Evolutionary conservation across 1,140 invertebrate genomes (phyloP), one percentile per base, ranked within the genome.

Genomic region (Cyphomyrmex costatus): DNA sequence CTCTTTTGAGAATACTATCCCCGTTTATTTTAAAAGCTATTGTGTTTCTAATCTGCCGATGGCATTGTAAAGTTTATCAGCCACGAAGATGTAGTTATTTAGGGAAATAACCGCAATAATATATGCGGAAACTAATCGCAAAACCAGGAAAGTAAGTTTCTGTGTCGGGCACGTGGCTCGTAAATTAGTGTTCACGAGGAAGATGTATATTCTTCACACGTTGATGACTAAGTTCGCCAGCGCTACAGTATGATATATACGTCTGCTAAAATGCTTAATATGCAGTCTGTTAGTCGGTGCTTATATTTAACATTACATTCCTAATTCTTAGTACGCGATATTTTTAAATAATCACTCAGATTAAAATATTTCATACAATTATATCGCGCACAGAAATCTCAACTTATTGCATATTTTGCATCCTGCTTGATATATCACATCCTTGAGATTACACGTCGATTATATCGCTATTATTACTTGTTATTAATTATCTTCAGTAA

Each of bases 91-190:
- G 66, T 21, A 71, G 33, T 51, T 51, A 42, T 56, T 71, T 73
- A 33, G 79, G 36, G 36, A 83, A 83, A 74, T 46, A 83, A 74
- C 53, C 27, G 68, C 53, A 60, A 46, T 53, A 46, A 60, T 60
- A 60, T 74, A 82, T 33, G 27, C 68, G 53, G 68, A 33, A 74
- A 66, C 27, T 65, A 53, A 79, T 79, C 27, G 61, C 30, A 24
- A 49, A 79, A 83, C 79, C 53, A 61, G 79, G 68, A 83, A 83
- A 83, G 68, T 74, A 60, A 83, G 79, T 74, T 83, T 83, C 68
- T 83, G 68, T 83, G 68, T 61, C 68, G n/a, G 61, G 66, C 79
- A 83, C 53, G 68, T 74, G 79, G 66, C 53, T 73, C 68, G n/a
- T 74, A 83, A 83, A 83, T 83, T 53, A 73, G 19, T 33, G 53